Evolutionary conservation across 2,797 vertebrate species (phyloP), one percentile per base, ranked within the genome.

Genomic region (Ctenopoma kingsleyae): DNA sequence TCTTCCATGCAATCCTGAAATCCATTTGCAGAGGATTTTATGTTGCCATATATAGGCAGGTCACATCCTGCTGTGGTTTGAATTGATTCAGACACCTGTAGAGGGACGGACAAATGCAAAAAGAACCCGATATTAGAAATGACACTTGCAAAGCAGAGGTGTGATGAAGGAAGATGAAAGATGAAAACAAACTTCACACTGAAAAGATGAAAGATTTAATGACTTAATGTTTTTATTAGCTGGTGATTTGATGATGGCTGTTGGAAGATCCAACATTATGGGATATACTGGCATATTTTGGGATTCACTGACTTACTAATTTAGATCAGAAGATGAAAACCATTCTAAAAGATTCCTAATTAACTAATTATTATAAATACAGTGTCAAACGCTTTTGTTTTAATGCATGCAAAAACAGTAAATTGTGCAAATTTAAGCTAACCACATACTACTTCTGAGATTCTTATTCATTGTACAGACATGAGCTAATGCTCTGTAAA

Each of bases 51-150:
- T 69, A 76, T 67, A 76, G 66, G 55, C 2, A 22, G 41, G 38
- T 73, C 46, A 55, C 54, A 52, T 67, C 44, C 51, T 64, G 59
- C 54, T 74, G 77, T 30, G 25, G 32, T 56, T 49, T 65, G 64
- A 80, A 86, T 72, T 64, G 64, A 83, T 81, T 71, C 27, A 57
- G 72, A 78, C 63, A 81, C 69, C 19, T 71, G 72, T 22, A 27
- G 46, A 64, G 57, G 35, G 36, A 40, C 49, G 60, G 74, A 61
- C 48, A 61, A 71, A 66, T 54, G 20, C 25, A 60, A 69, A 47
- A 53, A 0, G 3, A 53, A 0, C 2, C 23, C 6, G 3, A 60
- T 66, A 47, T 44, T 19, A 66, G 49, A 46, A 49, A n/a, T 20
- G 23, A 49, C 50, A 51, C 23, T 63, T 30, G 22, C 6, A 53